These are phyloP conservation scores for Chymomyza fuscimana DNA, from an alignment of 2,888 invertebrate species.

Conservation along the genomic window DNA sequence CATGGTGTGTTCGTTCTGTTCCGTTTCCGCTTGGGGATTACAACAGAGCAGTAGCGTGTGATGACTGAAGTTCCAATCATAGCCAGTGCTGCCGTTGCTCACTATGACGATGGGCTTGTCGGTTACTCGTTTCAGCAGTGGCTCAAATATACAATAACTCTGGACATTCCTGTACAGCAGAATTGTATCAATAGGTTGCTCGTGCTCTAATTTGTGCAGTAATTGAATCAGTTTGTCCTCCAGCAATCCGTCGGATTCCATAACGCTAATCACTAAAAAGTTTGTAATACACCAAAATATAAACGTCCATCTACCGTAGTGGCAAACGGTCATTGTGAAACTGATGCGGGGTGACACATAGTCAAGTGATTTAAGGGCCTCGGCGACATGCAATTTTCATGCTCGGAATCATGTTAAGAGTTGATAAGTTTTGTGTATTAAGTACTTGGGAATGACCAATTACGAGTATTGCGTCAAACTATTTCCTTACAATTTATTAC, in stretches of 20 bases:
- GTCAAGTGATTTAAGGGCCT: no score
- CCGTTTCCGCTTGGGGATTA: not conserved
- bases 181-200: not conserved
- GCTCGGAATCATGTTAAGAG: not conserved
- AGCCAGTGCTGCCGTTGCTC: not conserved
- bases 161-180: not conserved
- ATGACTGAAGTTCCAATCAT: not conserved
- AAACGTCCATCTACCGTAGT: not conserved
- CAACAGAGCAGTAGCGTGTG: slow-evolving; percentile 3
- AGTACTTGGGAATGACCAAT: no score
- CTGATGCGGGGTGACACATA: not conserved
- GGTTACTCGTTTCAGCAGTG: not conserved
- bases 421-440: not conserved
- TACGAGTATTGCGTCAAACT: no score
- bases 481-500: no score
- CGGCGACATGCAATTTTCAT: not conserved
- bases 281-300: not conserved
- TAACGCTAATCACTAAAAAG: not conserved
- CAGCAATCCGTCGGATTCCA: not conserved
- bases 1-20: not conserved
- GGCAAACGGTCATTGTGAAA: not conserved
- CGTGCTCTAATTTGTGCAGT: slow-evolving; percentile 3
- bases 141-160: slow-evolving; percentile 4
- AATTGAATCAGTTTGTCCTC: not conserved
- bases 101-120: not conserved